Evolutionary conservation across 2,888 invertebrate species (phyloP).

Genomic region (Caenorhabditis auriculariae): DNA sequence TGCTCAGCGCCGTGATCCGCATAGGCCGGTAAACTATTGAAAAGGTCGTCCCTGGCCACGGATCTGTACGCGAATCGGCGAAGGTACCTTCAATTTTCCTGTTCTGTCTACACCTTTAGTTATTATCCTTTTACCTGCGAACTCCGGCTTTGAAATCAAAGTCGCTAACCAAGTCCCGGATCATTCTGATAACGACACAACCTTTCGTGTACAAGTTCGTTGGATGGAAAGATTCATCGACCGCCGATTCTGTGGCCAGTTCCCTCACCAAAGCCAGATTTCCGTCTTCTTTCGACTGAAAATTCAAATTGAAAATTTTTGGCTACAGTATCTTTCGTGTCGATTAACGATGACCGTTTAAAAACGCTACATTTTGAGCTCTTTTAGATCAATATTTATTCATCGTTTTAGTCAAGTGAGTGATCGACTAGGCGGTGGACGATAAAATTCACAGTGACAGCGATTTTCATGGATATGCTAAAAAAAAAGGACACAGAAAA

Average conservation of each 20-base stretch:
- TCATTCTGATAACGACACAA: constrained; percentile 57
- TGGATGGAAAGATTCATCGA: constrained; percentile 75
- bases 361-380: too few species aligned
- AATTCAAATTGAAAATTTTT: too few species aligned
- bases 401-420: too few species aligned
- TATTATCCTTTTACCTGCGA: constrained; percentile 22
- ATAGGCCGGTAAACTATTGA: constrained; percentile 49
- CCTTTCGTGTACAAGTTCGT: constrained; percentile 64
- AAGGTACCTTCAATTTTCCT: constrained; percentile 31
- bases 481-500: too few species aligned
- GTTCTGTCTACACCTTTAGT: neutral
- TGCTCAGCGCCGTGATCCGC: constrained; percentile 60
- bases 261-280: constrained; percentile 40
- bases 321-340: too few species aligned
- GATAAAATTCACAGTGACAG: too few species aligned
- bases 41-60: constrained; percentile 49
- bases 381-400: too few species aligned
- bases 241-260: constrained; percentile 87
- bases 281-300: constrained; percentile 26
- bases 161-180: constrained; percentile 53
- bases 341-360: too few species aligned
- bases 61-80: constrained; percentile 51
- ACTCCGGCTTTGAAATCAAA: constrained; percentile 53
- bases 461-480: too few species aligned
- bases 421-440: too few species aligned